These are phyloP conservation scores for Plectus sambesii DNA, from an alignment of 1,140 invertebrate species.

Conservation along the genomic window DNA sequence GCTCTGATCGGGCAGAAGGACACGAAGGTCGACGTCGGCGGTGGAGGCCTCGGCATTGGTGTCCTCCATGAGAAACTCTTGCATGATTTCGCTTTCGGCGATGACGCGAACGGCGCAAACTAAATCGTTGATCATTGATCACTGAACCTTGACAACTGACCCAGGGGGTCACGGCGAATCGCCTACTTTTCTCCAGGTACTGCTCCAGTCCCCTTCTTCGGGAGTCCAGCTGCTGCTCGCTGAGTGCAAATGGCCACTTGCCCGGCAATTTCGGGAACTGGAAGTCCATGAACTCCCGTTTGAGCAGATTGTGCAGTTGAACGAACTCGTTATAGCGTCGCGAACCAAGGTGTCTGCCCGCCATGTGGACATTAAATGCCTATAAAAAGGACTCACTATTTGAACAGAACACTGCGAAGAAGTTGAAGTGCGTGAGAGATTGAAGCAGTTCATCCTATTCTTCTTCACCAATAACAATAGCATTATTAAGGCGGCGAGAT, in stretches of 20 bases:
- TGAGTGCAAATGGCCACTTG: slow-evolving; percentile 92
- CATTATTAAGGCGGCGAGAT: too few species aligned
- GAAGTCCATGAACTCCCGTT: slow-evolving; percentile 92
- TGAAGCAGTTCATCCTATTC: too few species aligned
- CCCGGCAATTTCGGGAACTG: slow-evolving; percentile 93
- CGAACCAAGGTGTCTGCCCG: slow-evolving; percentile 87
- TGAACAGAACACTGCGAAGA: too few species aligned
- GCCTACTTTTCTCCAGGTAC: slow-evolving; percentile 74
- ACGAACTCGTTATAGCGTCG: slow-evolving; percentile 88
- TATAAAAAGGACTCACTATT: too few species aligned
- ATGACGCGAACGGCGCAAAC: slow-evolving; percentile 94
- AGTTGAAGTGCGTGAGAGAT: too few species aligned
- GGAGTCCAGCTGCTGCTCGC: slow-evolving; percentile 89
- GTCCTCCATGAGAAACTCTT: slow-evolving; percentile 45
- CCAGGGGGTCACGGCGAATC: background rate
- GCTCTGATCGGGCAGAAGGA: slow-evolving; percentile 66
- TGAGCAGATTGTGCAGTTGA: slow-evolving; percentile 72
- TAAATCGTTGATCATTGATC: too few species aligned
- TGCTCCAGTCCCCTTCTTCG: slow-evolving; percentile 83
- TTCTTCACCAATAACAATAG: too few species aligned
- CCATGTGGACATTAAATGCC: slow-evolving; percentile 98
- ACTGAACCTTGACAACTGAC: background rate
- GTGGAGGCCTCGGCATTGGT: slow-evolving; percentile 21
- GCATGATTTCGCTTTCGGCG: slow-evolving; percentile 89
- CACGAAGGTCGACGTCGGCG: slow-evolving; percentile 77